Evolutionary conservation across 2,888 invertebrate species (phyloP), one percentile per base, ranked within the genome.

Genomic region (Ormyrus thymus): DNA sequence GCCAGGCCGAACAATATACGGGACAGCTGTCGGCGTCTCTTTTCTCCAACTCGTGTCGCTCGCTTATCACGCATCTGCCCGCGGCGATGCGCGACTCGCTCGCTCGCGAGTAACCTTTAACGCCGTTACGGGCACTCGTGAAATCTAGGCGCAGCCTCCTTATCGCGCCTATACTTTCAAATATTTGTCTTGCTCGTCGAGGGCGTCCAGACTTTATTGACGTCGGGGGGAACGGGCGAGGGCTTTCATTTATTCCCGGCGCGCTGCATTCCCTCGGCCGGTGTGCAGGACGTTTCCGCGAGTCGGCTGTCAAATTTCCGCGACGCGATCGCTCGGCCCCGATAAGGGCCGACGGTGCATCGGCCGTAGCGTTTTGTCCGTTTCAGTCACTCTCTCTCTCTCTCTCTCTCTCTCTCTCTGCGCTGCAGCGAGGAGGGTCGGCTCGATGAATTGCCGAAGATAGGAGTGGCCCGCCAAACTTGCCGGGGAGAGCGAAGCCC

Each of bases 1-100:
- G 82, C 84, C 80, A 82, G 75, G 82, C 15, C 62, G 59, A 58
- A 73, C 53, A 62, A 56, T 78, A 55, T 43, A 61, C 68, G 45
- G 56, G 51, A 62, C 73, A 78, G 58, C 48, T 61, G 66, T 69
- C 69, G 56, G 7, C 56, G 58, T 45, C 50, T 61, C 55, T 64
- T 55, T 10, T 68, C 59, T 56, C 58, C 56, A 8, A 48, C 50
- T 10, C 62, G 46, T 66, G 29, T 61, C 46, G 15, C 8, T 65
- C 43, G 15, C 66, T 74, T 78, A 78, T 73, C 73, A 50, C 10
- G 13, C 69, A 79, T 75, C 66, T 66, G 55, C 50, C 15, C 62
- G 64, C 46, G 56, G 15, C 29, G 45, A 10, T 11, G 55, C 59
- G 4, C 7, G 15, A n/a, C 61, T 53, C 45, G 7, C 53, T 51